A percentile compares a stretch with the other conserved stretches of the same genome.
phyloP scores from a whole-genome alignment of 2,888 invertebrate genomes.

The Neria commutata region DNA sequence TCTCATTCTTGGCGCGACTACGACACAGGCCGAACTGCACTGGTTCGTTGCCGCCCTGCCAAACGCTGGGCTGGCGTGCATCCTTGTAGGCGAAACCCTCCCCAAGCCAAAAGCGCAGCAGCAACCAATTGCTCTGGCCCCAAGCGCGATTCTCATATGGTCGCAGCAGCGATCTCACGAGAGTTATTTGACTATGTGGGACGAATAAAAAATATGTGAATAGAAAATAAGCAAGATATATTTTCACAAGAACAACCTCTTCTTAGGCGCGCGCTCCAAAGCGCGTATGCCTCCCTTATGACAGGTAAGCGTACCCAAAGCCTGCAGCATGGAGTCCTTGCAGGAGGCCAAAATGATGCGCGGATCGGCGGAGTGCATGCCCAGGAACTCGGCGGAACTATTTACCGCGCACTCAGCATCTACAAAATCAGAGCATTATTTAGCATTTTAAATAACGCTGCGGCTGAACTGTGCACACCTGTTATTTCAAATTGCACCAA shows the following conservation, averaged over 20 bases:
- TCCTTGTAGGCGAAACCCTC: constrained; percentile 79
- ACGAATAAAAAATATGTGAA: constrained; percentile 22
- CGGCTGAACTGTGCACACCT: constrained; percentile 28
- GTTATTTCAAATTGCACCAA: constrained; percentile 52
- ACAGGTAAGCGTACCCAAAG: constrained; percentile 78
- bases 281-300: constrained; percentile 74
- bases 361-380: constrained; percentile 76
- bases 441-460: neutral
- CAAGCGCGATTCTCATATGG: constrained; percentile 83
- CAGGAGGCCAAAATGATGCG: constrained; percentile 77
- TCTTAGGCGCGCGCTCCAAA: constrained; percentile 70
- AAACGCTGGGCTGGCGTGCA: constrained; percentile 65
- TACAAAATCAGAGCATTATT: constrained; percentile 30
- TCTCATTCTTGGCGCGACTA: constrained; percentile 59
- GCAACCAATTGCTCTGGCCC: constrained; percentile 86
- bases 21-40: constrained; percentile 54
- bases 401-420: constrained; percentile 69
- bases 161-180: constrained; percentile 73
- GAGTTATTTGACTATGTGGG: constrained; percentile 64
- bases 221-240: neutral
- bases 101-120: constrained; percentile 84
- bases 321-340: constrained; percentile 77
- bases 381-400: constrained; percentile 74
- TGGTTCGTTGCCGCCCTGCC: constrained; percentile 63
- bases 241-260: constrained; percentile 30